Conservation (phyloP, 2,797 vertebrate species). For the Scarus forsteni region DNA sequence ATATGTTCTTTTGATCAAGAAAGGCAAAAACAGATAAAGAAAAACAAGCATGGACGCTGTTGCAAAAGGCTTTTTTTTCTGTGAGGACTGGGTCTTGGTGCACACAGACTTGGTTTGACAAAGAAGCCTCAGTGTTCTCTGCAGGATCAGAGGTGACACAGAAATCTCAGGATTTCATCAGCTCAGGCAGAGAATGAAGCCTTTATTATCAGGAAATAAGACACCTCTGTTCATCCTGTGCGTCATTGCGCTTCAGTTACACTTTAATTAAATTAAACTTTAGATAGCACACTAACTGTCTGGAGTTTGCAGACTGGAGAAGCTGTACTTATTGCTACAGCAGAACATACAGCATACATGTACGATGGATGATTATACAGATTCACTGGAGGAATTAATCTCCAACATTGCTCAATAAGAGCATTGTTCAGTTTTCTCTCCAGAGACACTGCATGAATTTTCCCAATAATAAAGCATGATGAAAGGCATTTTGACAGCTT, state of each 20-base stretch:
- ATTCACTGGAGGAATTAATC: slow-evolving; percentile 25
- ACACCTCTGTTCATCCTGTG: neutral
- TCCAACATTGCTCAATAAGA: slow-evolving; percentile 8
- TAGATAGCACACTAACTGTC: neutral
- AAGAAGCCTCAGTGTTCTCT: slow-evolving; percentile 13
- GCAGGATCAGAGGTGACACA: neutral
- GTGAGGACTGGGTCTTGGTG: neutral
- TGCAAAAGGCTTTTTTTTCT: too few species aligned
- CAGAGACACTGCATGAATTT: slow-evolving; percentile 15
- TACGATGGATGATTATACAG: slow-evolving; percentile 26
- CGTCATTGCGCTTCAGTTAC: neutral
- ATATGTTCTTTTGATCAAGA: too few species aligned
- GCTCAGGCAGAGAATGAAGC: slow-evolving; percentile 17
- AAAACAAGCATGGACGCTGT: too few species aligned
- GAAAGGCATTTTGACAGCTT: slow-evolving; percentile 31
- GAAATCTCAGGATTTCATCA: too few species aligned
- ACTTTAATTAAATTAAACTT: slow-evolving; percentile 17
- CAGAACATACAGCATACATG: neutral
- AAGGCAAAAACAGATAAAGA: too few species aligned
- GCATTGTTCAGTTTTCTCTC: slow-evolving; percentile 25
- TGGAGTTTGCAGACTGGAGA: slow-evolving; percentile 5
- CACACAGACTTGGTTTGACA: slow-evolving; percentile 19
- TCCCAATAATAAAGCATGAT: slow-evolving; percentile 30
- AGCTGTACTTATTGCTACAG: slow-evolving; percentile 1
- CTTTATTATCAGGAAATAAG: slow-evolving; percentile 12